These are phyloP conservation scores for Manacus vitellinus DNA, from an alignment of 2,113 vertebrate species.

Conservation along the genomic window DNA sequence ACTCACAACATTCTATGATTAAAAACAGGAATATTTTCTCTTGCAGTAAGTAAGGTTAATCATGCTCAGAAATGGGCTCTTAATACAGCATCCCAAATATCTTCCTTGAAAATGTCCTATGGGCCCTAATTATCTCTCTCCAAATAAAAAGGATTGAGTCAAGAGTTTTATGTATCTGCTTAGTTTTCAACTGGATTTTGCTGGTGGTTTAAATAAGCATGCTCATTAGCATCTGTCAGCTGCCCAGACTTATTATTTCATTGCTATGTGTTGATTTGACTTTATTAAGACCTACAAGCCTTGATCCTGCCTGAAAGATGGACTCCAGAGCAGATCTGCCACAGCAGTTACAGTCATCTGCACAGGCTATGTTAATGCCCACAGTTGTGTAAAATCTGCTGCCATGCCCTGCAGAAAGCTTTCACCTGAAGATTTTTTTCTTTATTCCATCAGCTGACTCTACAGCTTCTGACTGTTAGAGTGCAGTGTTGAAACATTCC, in stretches of 20 bases:
- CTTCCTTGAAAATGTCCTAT: conserved; percentile 50
- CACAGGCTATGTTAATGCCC: not conserved
- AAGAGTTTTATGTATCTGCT: conserved; percentile 33
- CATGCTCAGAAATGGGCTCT: conserved; percentile 9
- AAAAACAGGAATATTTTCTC: conserved; percentile 12
- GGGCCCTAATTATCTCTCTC: conserved; percentile 59
- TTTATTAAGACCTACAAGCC: conserved; percentile 53
- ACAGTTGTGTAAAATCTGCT: not conserved
- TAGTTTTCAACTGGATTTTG: conserved; percentile 45
- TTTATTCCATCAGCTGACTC: not conserved
- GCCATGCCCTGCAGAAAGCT: not conserved
- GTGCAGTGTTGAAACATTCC: not conserved
- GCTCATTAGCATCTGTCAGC: conserved; percentile 62
- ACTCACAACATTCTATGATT: not conserved
- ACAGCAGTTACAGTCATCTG: not conserved
- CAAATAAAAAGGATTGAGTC: conserved; percentile 36
- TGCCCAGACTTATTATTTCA: conserved; percentile 46
- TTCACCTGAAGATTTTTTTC: not conserved
- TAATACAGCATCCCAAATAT: conserved; percentile 48
- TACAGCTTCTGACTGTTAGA: not conserved
- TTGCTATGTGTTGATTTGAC: conserved; percentile 38
- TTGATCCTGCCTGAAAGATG: conserved; percentile 26
- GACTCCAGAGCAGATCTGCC: not conserved
- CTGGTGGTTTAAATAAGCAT: conserved; percentile 49
- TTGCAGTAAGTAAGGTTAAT: conserved; percentile 6